A percentile compares a stretch with the other conserved stretches of the same genome.
Conservation (phyloP, 2,113 vertebrate genomes). For the Hippocampus zosterae region DNA sequence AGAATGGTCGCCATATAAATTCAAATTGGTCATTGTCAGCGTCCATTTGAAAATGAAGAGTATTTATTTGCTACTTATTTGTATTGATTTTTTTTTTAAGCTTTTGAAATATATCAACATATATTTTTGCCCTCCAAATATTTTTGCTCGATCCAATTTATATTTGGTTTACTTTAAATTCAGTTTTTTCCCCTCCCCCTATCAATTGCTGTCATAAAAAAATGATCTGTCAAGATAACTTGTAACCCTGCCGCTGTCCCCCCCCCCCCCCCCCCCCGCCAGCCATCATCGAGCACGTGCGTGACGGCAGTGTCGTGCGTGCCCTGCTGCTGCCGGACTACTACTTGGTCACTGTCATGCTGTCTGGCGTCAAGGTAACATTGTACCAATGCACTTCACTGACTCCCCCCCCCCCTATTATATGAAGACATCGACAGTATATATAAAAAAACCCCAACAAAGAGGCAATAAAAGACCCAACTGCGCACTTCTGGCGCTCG, state of each 20-base stretch:
- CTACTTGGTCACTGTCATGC: conserved; percentile 95
- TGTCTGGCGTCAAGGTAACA: conserved; percentile 93
- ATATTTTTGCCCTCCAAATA: not conserved
- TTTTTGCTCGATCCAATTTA: not conserved
- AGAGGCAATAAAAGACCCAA: not conserved
- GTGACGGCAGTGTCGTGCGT: conserved; percentile 90
- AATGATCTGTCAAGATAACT: not conserved
- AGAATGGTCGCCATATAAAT: not conserved
- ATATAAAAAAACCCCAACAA: not conserved
- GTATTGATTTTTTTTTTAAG: not conserved
- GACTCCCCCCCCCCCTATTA: not conserved
- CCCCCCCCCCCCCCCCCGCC: not conserved
- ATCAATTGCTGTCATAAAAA: not conserved
- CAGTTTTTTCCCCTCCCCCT: too few relatives aligned
- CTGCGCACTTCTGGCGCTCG: not conserved
- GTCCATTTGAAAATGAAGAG: too few relatives aligned
- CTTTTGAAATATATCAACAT: not conserved
- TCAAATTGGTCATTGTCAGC: not conserved
- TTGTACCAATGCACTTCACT: not conserved
- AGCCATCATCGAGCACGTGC: conserved; percentile 96
- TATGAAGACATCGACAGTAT: not conserved
- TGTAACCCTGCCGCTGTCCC: not conserved
- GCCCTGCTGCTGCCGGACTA: conserved; percentile 91
- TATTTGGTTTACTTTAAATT: not conserved
- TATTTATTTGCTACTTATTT: not conserved